These are phyloP conservation scores for Argyresthia albistria DNA, from an alignment of 2,888 invertebrate species.

Conservation along the genomic window DNA sequence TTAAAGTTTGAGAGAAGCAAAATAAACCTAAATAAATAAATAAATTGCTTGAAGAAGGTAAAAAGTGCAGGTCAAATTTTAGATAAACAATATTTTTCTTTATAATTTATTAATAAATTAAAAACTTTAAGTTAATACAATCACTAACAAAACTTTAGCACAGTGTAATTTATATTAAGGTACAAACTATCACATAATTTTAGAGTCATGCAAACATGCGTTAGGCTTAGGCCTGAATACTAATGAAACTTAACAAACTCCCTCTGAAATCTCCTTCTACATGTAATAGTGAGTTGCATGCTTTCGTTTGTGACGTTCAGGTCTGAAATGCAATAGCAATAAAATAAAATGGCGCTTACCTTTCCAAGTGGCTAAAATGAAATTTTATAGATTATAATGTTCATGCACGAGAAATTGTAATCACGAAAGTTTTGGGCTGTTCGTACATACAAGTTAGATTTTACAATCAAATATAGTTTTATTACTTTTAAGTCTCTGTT, in stretches of 20 bases:
- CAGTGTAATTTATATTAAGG: too few relatives aligned
- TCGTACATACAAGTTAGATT: too few relatives aligned
- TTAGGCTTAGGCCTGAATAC: neutral
- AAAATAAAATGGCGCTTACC: conserved; percentile 35
- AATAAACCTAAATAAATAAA: neutral
- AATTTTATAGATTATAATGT: conserved; percentile 11
- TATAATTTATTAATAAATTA: neutral
- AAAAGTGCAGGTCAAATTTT: neutral
- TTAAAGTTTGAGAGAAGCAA: too few relatives aligned
- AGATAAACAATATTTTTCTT: neutral
- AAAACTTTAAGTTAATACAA: neutral
- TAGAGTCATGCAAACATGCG: neutral
- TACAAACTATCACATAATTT: neutral
- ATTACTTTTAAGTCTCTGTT: too few relatives aligned
- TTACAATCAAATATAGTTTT: too few relatives aligned
- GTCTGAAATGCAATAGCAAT: conserved; percentile 52
- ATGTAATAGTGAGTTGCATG: conserved; percentile 50
- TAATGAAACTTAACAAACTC: neutral
- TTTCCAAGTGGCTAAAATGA: conserved; percentile 15
- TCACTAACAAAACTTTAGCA: too few relatives aligned
- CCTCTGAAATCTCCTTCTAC: conserved; percentile 20
- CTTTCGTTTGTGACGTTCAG: conserved; percentile 52
- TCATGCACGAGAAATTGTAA: conserved; percentile 1
- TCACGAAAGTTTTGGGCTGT: neutral
- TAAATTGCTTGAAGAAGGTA: too few relatives aligned